Evolutionary conservation across 2,888 invertebrate species (phyloP), one percentile per base, ranked within the genome.

Genomic region (Trachelus troglodyta): DNA sequence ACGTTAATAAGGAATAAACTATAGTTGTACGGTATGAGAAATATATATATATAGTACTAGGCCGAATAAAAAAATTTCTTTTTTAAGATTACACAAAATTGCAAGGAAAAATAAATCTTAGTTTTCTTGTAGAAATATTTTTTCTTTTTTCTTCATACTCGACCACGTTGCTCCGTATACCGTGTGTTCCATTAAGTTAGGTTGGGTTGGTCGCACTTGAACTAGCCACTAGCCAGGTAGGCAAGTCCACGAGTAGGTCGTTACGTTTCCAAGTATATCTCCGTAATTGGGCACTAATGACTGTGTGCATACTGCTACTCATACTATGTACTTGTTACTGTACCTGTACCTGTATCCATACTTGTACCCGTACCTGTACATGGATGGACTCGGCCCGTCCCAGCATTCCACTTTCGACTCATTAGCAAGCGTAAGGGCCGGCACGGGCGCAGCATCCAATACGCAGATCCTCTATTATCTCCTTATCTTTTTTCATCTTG

Each of bases 391-490:
- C 31, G 68, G 73, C 75, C 73, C 79, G 77, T 75, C 75, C 75
- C 75, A 75, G 77, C 77, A 80, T 79, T 80, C 81, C 80, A 79
- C 80, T 81, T 81, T 81, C 76, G 75, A 81, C 74, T 79, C 78
- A 81, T 81, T 81, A 81, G 80, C 80, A 81, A 81, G 80, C 79
- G 76, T 81, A 80, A 81, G 80, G 68, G 69, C 73, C 77, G 34
- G 68, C 34, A 73, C 56, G 30, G 34, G 75, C 34, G 68, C 34
- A 68, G 75, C 75, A 31, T 34, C 75, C 79, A 69, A 74, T 73
- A 75, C 73, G 34, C 75, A 40, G 34, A 35, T 74, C 75, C 76
- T n/a, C 34, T 12, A 4, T 37, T 12, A 12, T 37, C 37, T 37
- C 37, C 12, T 37, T 37, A 12, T 31, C 30, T 30, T 30, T 71